Evolutionary conservation across 1,140 invertebrate genomes (phyloP).

Genomic region (Pectinophora gossypiella): DNA sequence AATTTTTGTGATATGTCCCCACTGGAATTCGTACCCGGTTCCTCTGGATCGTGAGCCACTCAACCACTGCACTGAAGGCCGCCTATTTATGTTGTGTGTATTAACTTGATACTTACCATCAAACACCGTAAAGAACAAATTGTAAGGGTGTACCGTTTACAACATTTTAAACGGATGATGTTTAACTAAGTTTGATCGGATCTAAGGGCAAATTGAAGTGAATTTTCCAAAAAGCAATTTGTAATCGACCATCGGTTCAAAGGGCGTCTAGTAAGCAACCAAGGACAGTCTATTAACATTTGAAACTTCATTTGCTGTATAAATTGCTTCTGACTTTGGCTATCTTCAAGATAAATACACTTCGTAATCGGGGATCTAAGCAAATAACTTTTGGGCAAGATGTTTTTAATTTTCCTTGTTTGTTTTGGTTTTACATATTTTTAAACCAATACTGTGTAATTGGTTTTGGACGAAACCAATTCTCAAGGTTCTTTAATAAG

Average conservation of each 20-base stretch:
- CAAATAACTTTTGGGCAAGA: background rate
- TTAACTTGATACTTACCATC: no score
- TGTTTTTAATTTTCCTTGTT: no score
- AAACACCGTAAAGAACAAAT: no score
- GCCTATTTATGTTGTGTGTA: no score
- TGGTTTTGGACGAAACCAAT: no score
- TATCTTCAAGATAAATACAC: slow-evolving; percentile 52
- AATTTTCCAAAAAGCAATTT: slow-evolving; percentile 64
- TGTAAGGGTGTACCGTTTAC: no score
- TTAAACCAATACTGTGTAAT: background rate
- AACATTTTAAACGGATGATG: background rate
- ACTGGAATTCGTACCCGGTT: no score
- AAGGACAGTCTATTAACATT: slow-evolving; percentile 62
- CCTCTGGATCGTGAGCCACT: no score
- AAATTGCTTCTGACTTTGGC: slow-evolving; percentile 66
- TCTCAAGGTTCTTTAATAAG: no score
- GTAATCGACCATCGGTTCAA: slow-evolving; percentile 57
- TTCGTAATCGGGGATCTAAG: background rate
- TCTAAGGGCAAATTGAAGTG: slow-evolving; percentile 11
- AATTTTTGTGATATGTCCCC: no score
- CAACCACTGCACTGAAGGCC: no score
- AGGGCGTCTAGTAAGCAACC: slow-evolving; percentile 44
- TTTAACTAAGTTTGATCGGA: background rate
- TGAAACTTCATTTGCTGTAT: slow-evolving; percentile 63
- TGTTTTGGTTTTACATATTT: no score